These are phyloP conservation scores for Nomada flava DNA, from an alignment of 2,888 invertebrate species.

Conservation along the genomic window DNA sequence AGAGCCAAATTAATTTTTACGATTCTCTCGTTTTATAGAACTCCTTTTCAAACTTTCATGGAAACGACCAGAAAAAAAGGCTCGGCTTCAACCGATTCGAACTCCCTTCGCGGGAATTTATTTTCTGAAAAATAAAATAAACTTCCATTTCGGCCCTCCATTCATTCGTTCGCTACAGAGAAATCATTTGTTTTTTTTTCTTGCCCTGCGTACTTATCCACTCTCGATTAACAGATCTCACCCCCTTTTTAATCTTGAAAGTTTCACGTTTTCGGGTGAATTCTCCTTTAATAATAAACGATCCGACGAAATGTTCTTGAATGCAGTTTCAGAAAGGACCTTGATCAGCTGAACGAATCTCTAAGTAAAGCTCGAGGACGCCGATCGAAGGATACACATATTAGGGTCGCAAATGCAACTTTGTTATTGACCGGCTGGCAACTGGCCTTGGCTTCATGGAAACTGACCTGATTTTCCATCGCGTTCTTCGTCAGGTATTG, in stretches of 20 bases:
- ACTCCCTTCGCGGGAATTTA: not conserved
- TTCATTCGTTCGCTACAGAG: too few species aligned
- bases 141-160: conserved; percentile 10
- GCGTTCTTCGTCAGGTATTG: conserved; percentile 40
- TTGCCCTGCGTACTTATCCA: not conserved
- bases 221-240: not conserved
- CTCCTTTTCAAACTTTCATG: not conserved
- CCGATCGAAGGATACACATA: conserved; percentile 40
- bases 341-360: conserved; percentile 5
- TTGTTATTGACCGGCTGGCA: conserved; percentile 51
- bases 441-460: conserved; percentile 52
- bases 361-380: conserved; percentile 46
- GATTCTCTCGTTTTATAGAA: not conserved
- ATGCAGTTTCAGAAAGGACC: not conserved
- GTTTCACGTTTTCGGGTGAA: too few species aligned
- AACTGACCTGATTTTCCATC: conserved; percentile 62
- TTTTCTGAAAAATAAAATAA: not conserved
- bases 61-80: conserved; percentile 1
- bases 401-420: conserved; percentile 47
- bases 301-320: too few species aligned
- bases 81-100: conserved; percentile 12
- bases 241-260: not conserved
- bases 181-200: not conserved
- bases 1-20: conserved; percentile 3
- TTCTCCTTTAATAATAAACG: too few species aligned